Base-by-base conservation (phyloP, 2,113 vertebrate genomes). In the Boulengeromyrus knoepffleri region DNA sequence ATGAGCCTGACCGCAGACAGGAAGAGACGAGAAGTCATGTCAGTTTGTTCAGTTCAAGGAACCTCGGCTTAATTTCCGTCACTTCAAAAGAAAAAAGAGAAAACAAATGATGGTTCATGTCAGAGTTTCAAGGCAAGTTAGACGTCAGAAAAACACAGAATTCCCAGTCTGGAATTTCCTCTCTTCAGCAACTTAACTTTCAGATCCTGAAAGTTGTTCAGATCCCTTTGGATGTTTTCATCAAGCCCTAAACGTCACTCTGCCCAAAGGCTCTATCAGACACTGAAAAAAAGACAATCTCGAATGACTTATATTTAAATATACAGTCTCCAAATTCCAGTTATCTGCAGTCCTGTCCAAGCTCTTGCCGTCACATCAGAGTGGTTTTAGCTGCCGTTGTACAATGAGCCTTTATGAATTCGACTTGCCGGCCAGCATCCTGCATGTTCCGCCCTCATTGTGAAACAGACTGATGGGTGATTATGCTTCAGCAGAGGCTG, bases 21-120 rank as follows among this genome's bases (percentile, higher is more conserved):
- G 91, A 92, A 92, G 56, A 19, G 86, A 92, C 89, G 39, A 49
- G 83, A 62, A 86, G 84, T 90, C 77, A 90, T 21, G 88, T 62
- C 70, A 47, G 10, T 70, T 50, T 52, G 85, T 45, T 8, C 74
- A 85, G 49, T 86, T 7, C 80, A 5, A 42, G 74, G 19, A 83
- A 84, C 52, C 52, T 42, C 6, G 19, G 74, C 50, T 85, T 70
- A 0, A 70, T 70, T 85, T 85, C n/a, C 3, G 3, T 70, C 62
- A 70, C 62, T 66, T 66, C n/a, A 12, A 27, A 66, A 31, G 10
- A 66, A 66, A 3, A 13, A 27, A 70, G 13, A 88, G 2, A 47
- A 88, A n/a, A 86, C 12, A 49, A 46, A 42, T 39, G 4, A 77
- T 8, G 31, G 4, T 13, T 77, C 27, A 77, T 39, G 31, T 39